Evolutionary conservation across 2,888 invertebrate species (phyloP).

Genomic region (Ochropleura leucogaster): DNA sequence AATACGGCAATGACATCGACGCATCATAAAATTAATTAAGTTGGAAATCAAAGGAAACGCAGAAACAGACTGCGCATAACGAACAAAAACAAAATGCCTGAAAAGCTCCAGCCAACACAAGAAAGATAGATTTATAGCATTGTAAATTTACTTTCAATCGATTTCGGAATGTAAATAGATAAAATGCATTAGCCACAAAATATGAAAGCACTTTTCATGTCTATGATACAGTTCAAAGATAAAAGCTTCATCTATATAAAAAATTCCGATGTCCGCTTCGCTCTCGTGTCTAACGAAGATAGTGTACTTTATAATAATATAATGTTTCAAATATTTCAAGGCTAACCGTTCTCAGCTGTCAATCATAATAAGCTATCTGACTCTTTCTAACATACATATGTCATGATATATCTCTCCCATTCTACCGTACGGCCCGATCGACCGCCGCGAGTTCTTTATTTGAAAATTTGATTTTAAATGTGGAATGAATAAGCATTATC

Average conservation of each 20-base stretch:
- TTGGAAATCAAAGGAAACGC: not conserved
- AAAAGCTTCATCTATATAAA: slow-evolving; percentile 61
- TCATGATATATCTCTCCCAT: slow-evolving; percentile 75
- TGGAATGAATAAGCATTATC: slow-evolving; percentile 91
- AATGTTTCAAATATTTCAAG: slow-evolving; percentile 91
- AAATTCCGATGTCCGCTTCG: slow-evolving; percentile 78
- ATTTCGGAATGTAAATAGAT: slow-evolving; percentile 52
- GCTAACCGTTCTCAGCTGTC: slow-evolving; percentile 91
- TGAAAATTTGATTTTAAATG: slow-evolving; percentile 91
- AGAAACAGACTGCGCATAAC: slow-evolving; percentile 8
- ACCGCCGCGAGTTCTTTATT: slow-evolving; percentile 88
- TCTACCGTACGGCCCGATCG: slow-evolving; percentile 84
- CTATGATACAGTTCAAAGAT: slow-evolving; percentile 55
- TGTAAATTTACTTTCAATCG: slow-evolving; percentile 53
- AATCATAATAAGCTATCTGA: slow-evolving; percentile 90
- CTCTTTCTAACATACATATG: slow-evolving; percentile 82
- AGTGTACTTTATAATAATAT: slow-evolving; percentile 91
- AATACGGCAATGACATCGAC: not conserved
- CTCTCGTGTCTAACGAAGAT: slow-evolving; percentile 85
- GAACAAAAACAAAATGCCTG: slow-evolving; percentile 17
- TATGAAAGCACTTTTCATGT: slow-evolving; percentile 56
- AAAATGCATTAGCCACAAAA: slow-evolving; percentile 57
- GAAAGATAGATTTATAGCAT: slow-evolving; percentile 47
- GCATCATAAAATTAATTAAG: not conserved
- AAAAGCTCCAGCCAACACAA: slow-evolving; percentile 37